phyloP scores from a whole-genome alignment of 1,140 invertebrate species.

The Drosophila nikananu region DNA sequence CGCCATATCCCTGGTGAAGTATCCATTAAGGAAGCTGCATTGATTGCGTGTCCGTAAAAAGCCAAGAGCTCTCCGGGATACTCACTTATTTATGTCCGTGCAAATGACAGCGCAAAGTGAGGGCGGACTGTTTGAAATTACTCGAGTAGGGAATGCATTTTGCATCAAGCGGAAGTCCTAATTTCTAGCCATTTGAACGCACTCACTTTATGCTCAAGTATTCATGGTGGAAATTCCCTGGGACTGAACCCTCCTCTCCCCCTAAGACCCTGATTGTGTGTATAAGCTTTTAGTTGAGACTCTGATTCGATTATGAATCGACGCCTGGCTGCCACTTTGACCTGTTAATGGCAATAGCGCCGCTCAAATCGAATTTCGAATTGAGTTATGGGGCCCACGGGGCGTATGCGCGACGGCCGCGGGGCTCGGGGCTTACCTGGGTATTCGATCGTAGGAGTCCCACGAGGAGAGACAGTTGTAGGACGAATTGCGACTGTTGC shows the following conservation, averaged over 20 bases:
- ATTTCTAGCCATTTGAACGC: conserved; percentile 1
- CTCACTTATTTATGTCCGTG: conserved; percentile 28
- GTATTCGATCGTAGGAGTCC: conserved; percentile 95
- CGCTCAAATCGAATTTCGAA: conserved; percentile 65
- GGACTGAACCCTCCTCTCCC: not conserved
- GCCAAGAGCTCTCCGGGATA: conserved; percentile 44
- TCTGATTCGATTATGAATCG: conserved; percentile 66
- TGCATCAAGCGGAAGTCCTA: conserved; percentile 13
- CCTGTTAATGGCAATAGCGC: conserved; percentile 69
- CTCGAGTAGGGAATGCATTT: conserved; percentile 26
- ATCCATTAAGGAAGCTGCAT: conserved; percentile 53
- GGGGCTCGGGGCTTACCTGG: conserved; percentile 88
- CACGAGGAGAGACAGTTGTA: conserved; percentile 95
- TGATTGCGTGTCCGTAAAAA: conserved; percentile 68
- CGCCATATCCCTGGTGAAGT: conserved; percentile 19
- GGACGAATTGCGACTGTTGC: conserved; percentile 92
- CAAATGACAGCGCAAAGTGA: conserved; percentile 16
- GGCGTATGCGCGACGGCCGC: conserved; percentile 15
- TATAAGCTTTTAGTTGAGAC: conserved; percentile 70
- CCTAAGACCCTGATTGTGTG: not conserved
- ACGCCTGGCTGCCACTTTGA: conserved; percentile 33
- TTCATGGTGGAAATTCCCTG: not conserved
- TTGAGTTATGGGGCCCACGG: conserved; percentile 31
- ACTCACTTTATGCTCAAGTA: not conserved
- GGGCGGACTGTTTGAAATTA: conserved; percentile 15